Evolutionary conservation across 2,113 vertebrate species (phyloP).

Genomic region (Alethe diademata): DNA sequence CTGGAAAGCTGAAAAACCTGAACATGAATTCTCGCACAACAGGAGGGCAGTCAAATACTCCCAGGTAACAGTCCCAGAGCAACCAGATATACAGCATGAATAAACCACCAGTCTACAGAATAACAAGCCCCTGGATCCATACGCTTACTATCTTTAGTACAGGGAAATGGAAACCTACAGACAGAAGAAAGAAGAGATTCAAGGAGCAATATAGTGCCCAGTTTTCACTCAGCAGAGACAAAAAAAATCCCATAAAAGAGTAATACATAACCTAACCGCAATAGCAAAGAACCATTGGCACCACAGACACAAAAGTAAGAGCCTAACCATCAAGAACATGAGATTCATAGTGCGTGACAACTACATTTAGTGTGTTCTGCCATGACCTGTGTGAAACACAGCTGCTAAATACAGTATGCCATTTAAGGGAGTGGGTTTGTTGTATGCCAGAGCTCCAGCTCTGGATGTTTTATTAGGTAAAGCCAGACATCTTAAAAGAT

Average conservation of each 20-base stretch:
- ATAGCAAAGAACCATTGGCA: neutral
- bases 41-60: neutral
- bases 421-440: neutral
- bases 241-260: neutral
- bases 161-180: neutral
- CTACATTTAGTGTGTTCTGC: neutral
- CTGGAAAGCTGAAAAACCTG: constrained; percentile 16
- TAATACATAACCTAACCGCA: neutral
- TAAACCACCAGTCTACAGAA: neutral
- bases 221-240: neutral
- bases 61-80: neutral
- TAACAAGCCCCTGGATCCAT: neutral
- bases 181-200: neutral
- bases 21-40: neutral
- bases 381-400: neutral
- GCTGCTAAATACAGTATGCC: neutral
- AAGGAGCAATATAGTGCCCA: neutral
- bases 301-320: neutral
- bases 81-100: neutral
- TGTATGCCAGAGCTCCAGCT: neutral
- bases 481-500: neutral
- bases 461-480: neutral
- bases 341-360: neutral
- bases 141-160: neutral
- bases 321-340: neutral